phyloP scores from a whole-genome alignment of 2,113 vertebrate species.

The Epinephelus fuscoguttatus region DNA sequence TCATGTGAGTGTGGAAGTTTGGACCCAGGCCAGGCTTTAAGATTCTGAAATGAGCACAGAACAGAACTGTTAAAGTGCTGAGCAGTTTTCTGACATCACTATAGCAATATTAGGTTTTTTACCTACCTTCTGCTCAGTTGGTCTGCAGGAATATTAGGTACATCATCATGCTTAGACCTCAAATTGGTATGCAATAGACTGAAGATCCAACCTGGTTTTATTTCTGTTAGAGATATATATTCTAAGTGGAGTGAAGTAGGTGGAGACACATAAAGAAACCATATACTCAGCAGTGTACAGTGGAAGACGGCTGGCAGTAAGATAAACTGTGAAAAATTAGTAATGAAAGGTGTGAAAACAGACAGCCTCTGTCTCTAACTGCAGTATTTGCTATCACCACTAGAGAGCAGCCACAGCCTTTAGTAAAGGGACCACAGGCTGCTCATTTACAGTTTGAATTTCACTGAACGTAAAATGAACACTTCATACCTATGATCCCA shows the following conservation, averaged over 20 bases:
- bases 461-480: neutral
- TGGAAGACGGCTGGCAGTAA: neutral
- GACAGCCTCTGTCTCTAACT: no score
- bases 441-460: neutral
- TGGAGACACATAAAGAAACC: no score
- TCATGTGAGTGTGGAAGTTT: no score
- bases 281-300: neutral
- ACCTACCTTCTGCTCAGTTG: neutral
- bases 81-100: no score
- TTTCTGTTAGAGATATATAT: no score
- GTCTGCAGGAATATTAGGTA: no score
- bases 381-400: slow-evolving; percentile 17
- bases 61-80: no score
- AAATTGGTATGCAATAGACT: no score
- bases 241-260: no score
- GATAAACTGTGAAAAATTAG: neutral
- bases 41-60: neutral
- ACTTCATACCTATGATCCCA: neutral
- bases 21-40: neutral
- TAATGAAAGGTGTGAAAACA: neutral
- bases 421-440: neutral
- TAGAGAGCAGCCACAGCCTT: slow-evolving; percentile 32
- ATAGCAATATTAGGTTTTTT: neutral
- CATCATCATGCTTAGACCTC: no score
- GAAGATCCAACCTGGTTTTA: no score